Conservation (phyloP, 2,888 invertebrate genomes). For the Aphrophora alni region DNA sequence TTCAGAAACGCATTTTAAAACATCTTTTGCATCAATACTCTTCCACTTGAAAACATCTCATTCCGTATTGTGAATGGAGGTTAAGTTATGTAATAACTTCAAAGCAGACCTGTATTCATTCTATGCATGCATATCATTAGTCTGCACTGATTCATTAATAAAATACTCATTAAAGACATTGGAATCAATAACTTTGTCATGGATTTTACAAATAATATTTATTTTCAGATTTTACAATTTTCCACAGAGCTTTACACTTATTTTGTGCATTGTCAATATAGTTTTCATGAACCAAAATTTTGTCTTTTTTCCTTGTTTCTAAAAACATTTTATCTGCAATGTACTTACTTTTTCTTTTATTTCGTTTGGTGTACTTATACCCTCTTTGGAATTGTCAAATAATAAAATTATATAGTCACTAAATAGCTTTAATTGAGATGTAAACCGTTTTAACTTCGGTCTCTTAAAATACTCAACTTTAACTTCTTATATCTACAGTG, state of each 20-base stretch:
- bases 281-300: background rate
- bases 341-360: background rate
- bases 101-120: background rate
- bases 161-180: slow-evolving; percentile 11
- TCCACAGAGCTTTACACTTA: slow-evolving; percentile 16
- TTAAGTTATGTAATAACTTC: background rate
- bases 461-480: too few relatives aligned
- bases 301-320: background rate
- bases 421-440: too few relatives aligned
- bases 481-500: too few relatives aligned
- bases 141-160: background rate
- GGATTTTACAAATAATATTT: background rate
- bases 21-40: background rate
- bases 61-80: background rate
- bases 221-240: background rate
- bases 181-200: background rate
- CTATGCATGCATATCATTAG: background rate
- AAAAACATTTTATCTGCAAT: background rate
- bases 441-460: too few relatives aligned
- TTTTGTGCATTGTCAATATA: slow-evolving; percentile 9
- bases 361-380: background rate
- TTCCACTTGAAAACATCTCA: background rate
- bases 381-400: background rate
- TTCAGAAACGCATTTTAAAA: background rate
- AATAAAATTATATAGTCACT: background rate